Base-by-base conservation (phyloP, 2,888 invertebrate species). In the Pinctada fucata region DNA sequence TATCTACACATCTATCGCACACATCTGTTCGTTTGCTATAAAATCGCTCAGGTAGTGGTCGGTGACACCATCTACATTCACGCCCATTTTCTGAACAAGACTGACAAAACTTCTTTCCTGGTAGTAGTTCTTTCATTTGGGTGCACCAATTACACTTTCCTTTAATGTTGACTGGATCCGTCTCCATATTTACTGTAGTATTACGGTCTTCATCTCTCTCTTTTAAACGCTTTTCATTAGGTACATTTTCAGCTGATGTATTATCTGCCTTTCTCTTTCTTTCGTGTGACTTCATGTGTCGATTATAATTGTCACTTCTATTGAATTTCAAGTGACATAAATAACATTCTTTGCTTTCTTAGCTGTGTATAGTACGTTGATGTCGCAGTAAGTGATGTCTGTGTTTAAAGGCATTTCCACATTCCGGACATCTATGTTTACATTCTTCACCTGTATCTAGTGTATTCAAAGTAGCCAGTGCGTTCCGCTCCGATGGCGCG, bases 21-120 rank as follows among this genome's bases (percentile, higher is more conserved):
- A 79, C 76, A 68, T 82, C 80, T 5, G 79, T 75, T n/a, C 77
- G 45, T 58, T 65, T 16, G 3, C 80, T 52, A 50, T 75, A 79
- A 51, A 82, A 82, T 8, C 82, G 49, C 58, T 80, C 80, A 51
- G 82, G 80, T n/a, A 82, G 69, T 5, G 79, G 82, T 1, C 82
- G 65, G 65, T 82, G 79, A 64, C 82, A 82, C 75, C 78, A 82
- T 8, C 51, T 63, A 16, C 82, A 80, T 75, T 82, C 80, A n/a
- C 80, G 31, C 5, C 78, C 78, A 13, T 73, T 45, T n/a, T 82
- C 75, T 2, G 70, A 50, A 65, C 77, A 82, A 10, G 16, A n/a
- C 16, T 50, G 8, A n/a, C 76, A 52, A 58, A 81, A 81, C 63
- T 51, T 72, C 51, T 82, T 72, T 8, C 78, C 78, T 10, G 73